Evolutionary conservation across 2,888 invertebrate genomes (phyloP).

Genomic region (Julus scanicus): DNA sequence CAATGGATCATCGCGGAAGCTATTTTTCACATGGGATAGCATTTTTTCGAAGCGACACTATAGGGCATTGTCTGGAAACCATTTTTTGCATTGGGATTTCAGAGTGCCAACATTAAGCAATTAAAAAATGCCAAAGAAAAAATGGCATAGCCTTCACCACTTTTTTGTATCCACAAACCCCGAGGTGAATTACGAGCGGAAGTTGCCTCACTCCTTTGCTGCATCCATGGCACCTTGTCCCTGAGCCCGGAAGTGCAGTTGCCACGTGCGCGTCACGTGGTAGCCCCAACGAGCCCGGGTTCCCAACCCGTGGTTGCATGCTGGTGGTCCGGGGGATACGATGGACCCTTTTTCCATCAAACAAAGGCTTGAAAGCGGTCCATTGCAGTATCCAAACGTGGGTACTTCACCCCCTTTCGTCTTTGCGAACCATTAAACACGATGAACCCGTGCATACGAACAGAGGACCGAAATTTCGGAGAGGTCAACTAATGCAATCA

Average conservation of each 20-base stretch:
- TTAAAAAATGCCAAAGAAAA: slow-evolving; percentile 47
- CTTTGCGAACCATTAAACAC: slow-evolving; percentile 8
- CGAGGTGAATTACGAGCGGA: slow-evolving; percentile 41
- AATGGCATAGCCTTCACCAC: slow-evolving; percentile 38
- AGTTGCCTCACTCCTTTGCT: slow-evolving; percentile 41
- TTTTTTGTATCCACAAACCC: background rate
- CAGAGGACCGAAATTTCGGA: background rate
- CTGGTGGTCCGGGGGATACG: background rate
- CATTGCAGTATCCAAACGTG: background rate
- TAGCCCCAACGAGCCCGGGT: background rate
- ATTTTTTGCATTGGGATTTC: background rate
- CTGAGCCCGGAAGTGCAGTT: background rate
- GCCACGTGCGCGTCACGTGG: slow-evolving; percentile 44
- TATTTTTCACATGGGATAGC: slow-evolving; percentile 43
- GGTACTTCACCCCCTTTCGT: slow-evolving; percentile 7
- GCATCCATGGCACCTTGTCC: background rate
- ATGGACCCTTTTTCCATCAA: background rate
- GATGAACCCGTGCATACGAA: background rate
- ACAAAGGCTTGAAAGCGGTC: slow-evolving; percentile 8
- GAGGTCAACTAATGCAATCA: slow-evolving; percentile 27
- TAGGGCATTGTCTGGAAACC: slow-evolving; percentile 7
- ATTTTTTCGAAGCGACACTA: background rate
- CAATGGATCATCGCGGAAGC: background rate
- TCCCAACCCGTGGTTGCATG: background rate
- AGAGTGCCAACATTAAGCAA: background rate